Evolutionary conservation across 2,888 invertebrate genomes (phyloP).

Genomic region (Cheilosia vernalis): DNA sequence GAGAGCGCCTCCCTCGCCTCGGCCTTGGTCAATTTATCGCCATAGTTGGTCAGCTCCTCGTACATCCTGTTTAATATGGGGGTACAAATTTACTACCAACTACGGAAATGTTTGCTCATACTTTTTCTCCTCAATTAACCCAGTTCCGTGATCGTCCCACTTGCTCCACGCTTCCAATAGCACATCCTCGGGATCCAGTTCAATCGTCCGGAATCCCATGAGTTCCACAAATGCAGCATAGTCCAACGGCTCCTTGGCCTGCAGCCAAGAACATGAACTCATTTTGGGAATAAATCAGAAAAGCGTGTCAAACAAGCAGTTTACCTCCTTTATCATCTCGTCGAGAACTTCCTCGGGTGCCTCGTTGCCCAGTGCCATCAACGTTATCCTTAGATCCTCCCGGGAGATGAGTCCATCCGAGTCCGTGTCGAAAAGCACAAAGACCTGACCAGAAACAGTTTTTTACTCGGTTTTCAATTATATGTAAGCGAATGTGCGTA

Average conservation of each 20-base stretch:
- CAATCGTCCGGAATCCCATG: constrained; percentile 86
- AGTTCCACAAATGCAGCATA: constrained; percentile 87
- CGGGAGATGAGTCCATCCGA: constrained; percentile 87
- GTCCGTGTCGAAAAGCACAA: constrained; percentile 87
- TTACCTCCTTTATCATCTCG: constrained; percentile 86
- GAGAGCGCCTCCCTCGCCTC: constrained; percentile 87
- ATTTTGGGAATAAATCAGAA: constrained; percentile 71
- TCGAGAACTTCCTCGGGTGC: constrained; percentile 85
- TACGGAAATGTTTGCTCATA: constrained; percentile 78
- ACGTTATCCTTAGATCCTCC: constrained; percentile 86
- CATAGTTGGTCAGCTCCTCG: constrained; percentile 87
- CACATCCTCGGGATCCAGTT: constrained; percentile 87
- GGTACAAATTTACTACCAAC: constrained; percentile 38
- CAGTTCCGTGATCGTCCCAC: constrained; percentile 87
- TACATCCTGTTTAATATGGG: constrained; percentile 84
- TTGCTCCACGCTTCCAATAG: constrained; percentile 86
- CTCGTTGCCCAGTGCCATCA: constrained; percentile 86
- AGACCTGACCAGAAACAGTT: constrained; percentile 84
- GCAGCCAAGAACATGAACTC: constrained; percentile 69
- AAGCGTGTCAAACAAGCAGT: constrained; percentile 72
- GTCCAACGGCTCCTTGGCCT: constrained; percentile 85
- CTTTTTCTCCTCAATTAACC: constrained; percentile 87
- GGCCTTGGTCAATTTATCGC: constrained; percentile 86
- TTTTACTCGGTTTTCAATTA: constrained; percentile 16
- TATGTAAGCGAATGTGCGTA: constrained; percentile 78